Percentiles rank a stretch among this genome's conserved stretches.
Evolutionary conservation across 2,797 vertebrate genomes (phyloP).

Genomic region (Psittacula derbiana): DNA sequence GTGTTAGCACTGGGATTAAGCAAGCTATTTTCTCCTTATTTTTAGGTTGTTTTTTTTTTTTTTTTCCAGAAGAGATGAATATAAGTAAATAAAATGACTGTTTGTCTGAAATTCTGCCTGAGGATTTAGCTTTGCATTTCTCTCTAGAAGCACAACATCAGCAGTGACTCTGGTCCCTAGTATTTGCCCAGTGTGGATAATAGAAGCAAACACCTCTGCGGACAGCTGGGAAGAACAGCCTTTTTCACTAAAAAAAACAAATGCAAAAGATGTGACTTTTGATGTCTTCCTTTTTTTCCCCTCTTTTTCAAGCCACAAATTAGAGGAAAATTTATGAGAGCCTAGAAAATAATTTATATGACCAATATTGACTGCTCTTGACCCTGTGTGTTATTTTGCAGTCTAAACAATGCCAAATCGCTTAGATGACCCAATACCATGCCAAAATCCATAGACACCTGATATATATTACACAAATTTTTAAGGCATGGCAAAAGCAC

Average conservation of each 20-base stretch:
- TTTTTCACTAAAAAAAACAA: not conserved
- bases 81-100: conserved; percentile 79
- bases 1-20: conserved; percentile 83
- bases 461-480: conserved; percentile 72
- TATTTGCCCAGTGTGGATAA: not conserved
- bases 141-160: not conserved
- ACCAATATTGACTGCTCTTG: conserved; percentile 71
- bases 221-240: not conserved
- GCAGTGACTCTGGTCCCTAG: conserved; percentile 2
- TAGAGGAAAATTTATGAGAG: conserved; percentile 75
- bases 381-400: conserved; percentile 69
- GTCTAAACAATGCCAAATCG: conserved; percentile 72
- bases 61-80: conserved; percentile 70
- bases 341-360: conserved; percentile 72
- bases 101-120: conserved; percentile 74
- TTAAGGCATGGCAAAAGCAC: conserved; percentile 64
- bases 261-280: conserved; percentile 51
- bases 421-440: conserved; percentile 66
- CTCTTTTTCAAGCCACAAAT: conserved; percentile 65
- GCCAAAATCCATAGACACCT: conserved; percentile 67
- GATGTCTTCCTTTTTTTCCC: not conserved
- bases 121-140: conserved; percentile 74
- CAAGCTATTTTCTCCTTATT: conserved; percentile 70
- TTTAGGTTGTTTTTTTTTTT: not conserved
- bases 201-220: not conserved